Evolutionary conservation across 2,113 vertebrate species (phyloP), one percentile per base, ranked within the genome.

Genomic region (Ornithorhynchus anatinus): DNA sequence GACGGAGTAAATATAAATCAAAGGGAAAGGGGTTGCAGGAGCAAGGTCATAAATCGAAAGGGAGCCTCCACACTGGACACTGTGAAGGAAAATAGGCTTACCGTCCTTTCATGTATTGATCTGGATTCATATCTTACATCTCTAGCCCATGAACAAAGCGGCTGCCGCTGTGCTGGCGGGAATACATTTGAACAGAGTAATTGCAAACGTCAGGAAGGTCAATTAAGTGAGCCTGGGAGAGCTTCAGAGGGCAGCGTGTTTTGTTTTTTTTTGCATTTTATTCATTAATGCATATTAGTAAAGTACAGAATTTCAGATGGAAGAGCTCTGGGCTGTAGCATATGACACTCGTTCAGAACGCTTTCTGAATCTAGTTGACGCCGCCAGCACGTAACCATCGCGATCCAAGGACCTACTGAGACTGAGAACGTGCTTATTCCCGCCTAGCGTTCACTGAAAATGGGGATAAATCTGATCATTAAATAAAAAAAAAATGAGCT

Each of bases 231-330:
- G 15, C 36, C 2, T 58, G 1, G 8, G 0, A 2, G 33, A 10
- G 3, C 25, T 50, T 42, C 54, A 35, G 14, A 11, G 4, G 14
- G 1, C 0, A 15, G 19, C 25, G 11, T 0, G 1, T 36, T n/a
- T n/a, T n/a, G n/a, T n/a, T n/a, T n/a, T n/a, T n/a, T n/a, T n/a
- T 20, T 25, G 20, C 10, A 23, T 2, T 36, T 61, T 8, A 27
- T 47, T 61, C 44, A 61, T 37, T 29, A 17, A 3, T 0, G 8
- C 19, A 23, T 7, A 16, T n/a, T 38, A 32, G 47, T 22, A 10
- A 36, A 5, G 33, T 4, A 8, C 29, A 23, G 6, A 43, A 20
- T 6, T 12, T 25, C 36, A 23, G 8, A 22, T 58, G 14, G 6
- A 1, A 0, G 3, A 7, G 56, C 0, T 1, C 47, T 50, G 47